These are phyloP conservation scores for Argyresthia albistria DNA, from an alignment of 2,888 invertebrate genomes.

Conservation along the genomic window DNA sequence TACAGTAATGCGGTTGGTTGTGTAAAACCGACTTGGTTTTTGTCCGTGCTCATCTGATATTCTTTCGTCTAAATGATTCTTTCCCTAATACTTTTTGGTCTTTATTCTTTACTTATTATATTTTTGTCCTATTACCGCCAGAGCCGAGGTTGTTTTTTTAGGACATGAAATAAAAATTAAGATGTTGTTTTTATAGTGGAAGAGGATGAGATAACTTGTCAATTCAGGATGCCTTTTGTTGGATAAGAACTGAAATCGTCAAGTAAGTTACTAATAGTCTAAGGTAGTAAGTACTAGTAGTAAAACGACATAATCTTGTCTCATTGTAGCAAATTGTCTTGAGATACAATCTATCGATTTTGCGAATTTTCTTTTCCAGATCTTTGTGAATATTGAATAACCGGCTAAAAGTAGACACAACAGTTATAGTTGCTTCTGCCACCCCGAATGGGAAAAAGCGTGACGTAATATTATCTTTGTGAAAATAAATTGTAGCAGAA, in stretches of 20 bases:
- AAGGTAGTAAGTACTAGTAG: neutral
- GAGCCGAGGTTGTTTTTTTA: neutral
- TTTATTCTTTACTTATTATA: neutral
- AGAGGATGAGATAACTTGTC: conserved; percentile 12
- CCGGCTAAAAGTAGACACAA: no score
- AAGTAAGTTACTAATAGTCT: conserved; percentile 21
- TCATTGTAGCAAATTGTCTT: neutral
- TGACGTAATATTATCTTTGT: no score
- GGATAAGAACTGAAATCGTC: conserved; percentile 21
- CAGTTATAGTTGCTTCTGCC: no score
- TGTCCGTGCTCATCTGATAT: neutral
- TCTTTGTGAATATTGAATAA: no score
- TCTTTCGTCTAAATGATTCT: neutral
- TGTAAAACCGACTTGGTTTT: neutral
- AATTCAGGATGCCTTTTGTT: conserved; percentile 28
- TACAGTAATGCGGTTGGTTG: neutral
- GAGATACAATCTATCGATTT: neutral
- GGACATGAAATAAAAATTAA: neutral
- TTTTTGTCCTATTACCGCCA: neutral
- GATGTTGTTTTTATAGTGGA: neutral
- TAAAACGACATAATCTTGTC: no score
- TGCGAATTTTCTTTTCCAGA: no score
- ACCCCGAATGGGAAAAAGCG: no score
- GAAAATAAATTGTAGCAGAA: no score
- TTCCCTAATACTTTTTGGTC: neutral